Evolutionary conservation across 2,113 vertebrate species (phyloP), one percentile per base, ranked within the genome.

Genomic region (Embiotoca jacksoni): DNA sequence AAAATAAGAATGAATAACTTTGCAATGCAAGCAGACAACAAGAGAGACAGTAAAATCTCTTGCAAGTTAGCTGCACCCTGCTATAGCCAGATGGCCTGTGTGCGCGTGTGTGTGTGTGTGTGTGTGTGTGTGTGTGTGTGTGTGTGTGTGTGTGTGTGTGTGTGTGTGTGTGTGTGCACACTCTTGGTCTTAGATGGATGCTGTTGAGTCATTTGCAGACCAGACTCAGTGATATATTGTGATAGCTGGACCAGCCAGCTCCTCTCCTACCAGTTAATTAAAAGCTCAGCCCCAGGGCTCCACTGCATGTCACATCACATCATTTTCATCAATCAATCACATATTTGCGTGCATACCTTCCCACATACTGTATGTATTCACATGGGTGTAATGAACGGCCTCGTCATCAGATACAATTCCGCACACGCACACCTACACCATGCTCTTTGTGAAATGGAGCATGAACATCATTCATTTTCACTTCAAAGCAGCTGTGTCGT

Each of bases 181-280:
- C 32, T 67, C 33, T 60, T 4, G 15, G 41, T 76, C 33, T 60
- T 10, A 33, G 62, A 75, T 78, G 36, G 62, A 75, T 52, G 58
- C 54, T 68, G 66, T 72, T 49, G 72, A 77, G 32, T 79, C 59
- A 67, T 44, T 33, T 57, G 49, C 36, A 15, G 70, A 75, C 72
- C 50, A 86, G 66, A 83, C 65, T 46, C 59, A 37, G 71, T 87
- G 76, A 91, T 83, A 83, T 75, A 86, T 72, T 62, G 73, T 75
- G 39, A 80, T 74, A 67, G 67, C 57, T 3, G 2, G 59, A 77
- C 72, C 75, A 71, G 65, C 31, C 52, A 72, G 56, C 58, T 84
- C 58, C 49, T 78, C 66, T 88, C 55, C 63, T 49, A 35, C 56
- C 49, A 72, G 39, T 89, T 91, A 77, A 90, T 91, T 88, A 84